Percentiles rank a stretch among this genome's conserved stretches.
Evolutionary conservation across 2,888 invertebrate genomes (phyloP).

Genomic region (Cephus spinipes): DNA sequence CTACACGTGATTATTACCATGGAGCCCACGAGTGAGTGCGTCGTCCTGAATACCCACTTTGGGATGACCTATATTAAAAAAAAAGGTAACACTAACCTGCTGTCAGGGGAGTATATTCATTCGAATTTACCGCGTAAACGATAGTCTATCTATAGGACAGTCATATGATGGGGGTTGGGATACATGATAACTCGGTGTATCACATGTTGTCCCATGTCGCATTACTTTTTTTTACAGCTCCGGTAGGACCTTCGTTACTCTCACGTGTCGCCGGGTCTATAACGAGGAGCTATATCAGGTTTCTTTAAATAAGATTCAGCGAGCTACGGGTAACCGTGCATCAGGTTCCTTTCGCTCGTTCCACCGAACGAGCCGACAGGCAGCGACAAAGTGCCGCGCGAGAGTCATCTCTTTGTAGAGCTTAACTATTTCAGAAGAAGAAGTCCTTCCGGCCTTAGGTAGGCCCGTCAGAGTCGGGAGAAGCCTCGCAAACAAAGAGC

Average conservation of each 20-base stretch:
- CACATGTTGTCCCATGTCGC: neutral
- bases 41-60: neutral
- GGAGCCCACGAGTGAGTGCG: neutral
- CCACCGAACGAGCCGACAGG: neutral
- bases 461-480: constrained; percentile 29
- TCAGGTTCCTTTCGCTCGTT: neutral
- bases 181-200: neutral
- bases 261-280: neutral
- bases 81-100: neutral
- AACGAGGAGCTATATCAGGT: neutral
- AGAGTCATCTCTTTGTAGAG: constrained; percentile 30
- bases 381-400: neutral
- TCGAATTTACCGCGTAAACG: neutral
- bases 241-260: neutral
- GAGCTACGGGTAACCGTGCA: neutral
- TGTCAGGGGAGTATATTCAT: neutral
- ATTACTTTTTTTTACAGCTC: neutral
- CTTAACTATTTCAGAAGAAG: constrained; percentile 46
- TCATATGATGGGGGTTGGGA: neutral
- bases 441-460: constrained; percentile 25
- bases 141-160: neutral
- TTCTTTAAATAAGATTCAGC: neutral
- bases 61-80: neutral
- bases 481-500: constrained; percentile 34
- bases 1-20: constrained; percentile 3